Conservation (phyloP, 2,113 vertebrate genomes). For the Delphinus delphis region DNA sequence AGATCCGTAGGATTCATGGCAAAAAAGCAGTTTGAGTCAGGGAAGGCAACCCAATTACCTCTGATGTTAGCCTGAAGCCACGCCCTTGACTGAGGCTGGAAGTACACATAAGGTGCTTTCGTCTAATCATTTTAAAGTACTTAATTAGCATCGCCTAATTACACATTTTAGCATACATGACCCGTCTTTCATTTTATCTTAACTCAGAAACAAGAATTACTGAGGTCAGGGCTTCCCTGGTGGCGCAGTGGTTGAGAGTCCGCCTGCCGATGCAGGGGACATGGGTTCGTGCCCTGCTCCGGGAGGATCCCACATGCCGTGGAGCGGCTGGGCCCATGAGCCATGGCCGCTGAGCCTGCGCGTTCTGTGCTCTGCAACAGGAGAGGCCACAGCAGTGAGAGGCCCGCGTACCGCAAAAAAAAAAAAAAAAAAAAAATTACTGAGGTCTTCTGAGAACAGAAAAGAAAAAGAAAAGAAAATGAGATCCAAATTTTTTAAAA, state of each 20-base stretch:
- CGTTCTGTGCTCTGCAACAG: too few relatives aligned
- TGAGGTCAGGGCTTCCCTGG: neutral
- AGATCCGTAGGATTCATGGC: neutral
- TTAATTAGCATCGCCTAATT: neutral
- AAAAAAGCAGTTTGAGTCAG: neutral
- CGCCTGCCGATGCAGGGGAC: too few relatives aligned
- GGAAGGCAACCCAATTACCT: neutral
- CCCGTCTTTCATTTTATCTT: constrained; percentile 16
- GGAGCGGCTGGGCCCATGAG: too few relatives aligned
- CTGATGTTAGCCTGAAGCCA: neutral
- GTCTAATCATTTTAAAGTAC: neutral
- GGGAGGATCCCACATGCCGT: too few relatives aligned
- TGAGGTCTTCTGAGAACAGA: neutral
- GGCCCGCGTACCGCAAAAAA: too few relatives aligned
- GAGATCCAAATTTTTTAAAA: neutral
- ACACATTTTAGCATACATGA: neutral
- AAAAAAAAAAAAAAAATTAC: neutral
- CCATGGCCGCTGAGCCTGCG: too few relatives aligned
- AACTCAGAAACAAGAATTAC: neutral
- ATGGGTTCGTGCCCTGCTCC: too few relatives aligned
- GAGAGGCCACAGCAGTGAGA: too few relatives aligned
- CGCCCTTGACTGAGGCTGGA: neutral
- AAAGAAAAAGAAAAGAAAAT: neutral
- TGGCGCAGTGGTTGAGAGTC: too few relatives aligned
- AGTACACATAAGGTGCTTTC: neutral